These are phyloP conservation scores for Hirudo medicinalis DNA, from an alignment of 1,140 invertebrate species.

Conservation along the genomic window DNA sequence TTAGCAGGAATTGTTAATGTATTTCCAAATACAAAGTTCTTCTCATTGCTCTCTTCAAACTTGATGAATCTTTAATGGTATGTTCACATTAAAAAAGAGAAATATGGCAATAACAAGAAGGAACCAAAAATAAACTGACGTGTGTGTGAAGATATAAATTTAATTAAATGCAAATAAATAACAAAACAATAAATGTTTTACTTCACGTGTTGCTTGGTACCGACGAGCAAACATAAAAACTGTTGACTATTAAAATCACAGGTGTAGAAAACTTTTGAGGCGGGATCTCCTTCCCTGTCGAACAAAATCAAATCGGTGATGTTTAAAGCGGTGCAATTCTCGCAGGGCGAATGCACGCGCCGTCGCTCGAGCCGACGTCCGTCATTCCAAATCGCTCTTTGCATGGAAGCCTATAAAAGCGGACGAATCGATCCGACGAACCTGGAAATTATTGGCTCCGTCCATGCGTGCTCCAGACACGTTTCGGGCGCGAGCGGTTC, in stretches of 20 bases:
- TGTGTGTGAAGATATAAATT: too few relatives aligned
- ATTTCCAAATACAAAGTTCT: conserved; percentile 59
- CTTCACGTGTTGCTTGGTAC: conserved; percentile 52
- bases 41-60: conserved; percentile 56
- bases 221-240: conserved; percentile 67
- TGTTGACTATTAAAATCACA: conserved; percentile 67
- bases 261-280: conserved; percentile 64
- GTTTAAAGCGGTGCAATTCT: too few relatives aligned
- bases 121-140: too few relatives aligned
- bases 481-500: conserved; percentile 66
- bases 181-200: neutral
- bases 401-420: neutral
- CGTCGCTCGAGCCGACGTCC: too few relatives aligned
- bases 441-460: conserved; percentile 45
- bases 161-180: neutral
- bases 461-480: conserved; percentile 77
- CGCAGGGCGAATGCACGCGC: too few relatives aligned
- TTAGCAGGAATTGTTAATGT: conserved; percentile 58
- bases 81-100: too few relatives aligned
- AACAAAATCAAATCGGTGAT: neutral
- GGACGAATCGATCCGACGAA: neutral
- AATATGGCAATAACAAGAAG: too few relatives aligned
- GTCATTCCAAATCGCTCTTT: too few relatives aligned
- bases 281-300: conserved; percentile 35
- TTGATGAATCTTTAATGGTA: conserved; percentile 47